Base-by-base conservation (phyloP, 1,140 invertebrate species). In the Meloidogyne hapla region DNA sequence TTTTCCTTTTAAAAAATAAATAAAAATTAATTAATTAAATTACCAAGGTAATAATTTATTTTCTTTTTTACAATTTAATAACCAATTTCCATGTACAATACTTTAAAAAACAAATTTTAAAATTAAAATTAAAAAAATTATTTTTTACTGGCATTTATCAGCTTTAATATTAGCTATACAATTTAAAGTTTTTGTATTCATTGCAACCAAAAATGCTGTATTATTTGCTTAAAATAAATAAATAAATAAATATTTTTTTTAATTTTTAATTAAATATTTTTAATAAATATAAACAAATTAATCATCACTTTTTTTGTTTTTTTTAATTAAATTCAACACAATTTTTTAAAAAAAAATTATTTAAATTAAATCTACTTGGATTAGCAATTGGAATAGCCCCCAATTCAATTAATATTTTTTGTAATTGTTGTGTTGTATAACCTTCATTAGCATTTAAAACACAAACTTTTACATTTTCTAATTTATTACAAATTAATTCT, bases 351-450 rank as follows among this genome's bases (percentile, higher is more conserved):
- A 67, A 78, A 25, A n/a, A n/a, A n/a, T n/a, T n/a, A n/a, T n/a
- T n/a, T n/a, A n/a, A n/a, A n/a, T n/a, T n/a, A n/a, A n/a, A n/a
- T n/a, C n/a, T 28, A 79, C 78, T 38, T 13, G 82, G 40, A 61
- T 83, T 80, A 23, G 82, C 69, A 40, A 83, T 25, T 6, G 70
- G 25, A 2, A 42, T 56, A 23, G 81, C 81, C 8, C 80, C 81
- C 21, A 81, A 69, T 21, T 56, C 40, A 18, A 78, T 45, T 9
- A 80, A 21, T 8, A 79, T 74, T 25, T 75, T 69, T 65, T 80
- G 77, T n/a, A 79, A 71, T 23, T 79, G 69, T 25, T 77, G 75
- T 13, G 48, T 42, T 13, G 68, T 70, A 42, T 18, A 40, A 15
- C 26, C 45, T n/a, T 65, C 79, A 40, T 71, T 62, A 18, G 33